Percentiles rank a stretch among this genome's conserved stretches.
Evolutionary conservation across 1,140 invertebrate genomes (phyloP).

Genomic region (Brachionus paranguensis): DNA sequence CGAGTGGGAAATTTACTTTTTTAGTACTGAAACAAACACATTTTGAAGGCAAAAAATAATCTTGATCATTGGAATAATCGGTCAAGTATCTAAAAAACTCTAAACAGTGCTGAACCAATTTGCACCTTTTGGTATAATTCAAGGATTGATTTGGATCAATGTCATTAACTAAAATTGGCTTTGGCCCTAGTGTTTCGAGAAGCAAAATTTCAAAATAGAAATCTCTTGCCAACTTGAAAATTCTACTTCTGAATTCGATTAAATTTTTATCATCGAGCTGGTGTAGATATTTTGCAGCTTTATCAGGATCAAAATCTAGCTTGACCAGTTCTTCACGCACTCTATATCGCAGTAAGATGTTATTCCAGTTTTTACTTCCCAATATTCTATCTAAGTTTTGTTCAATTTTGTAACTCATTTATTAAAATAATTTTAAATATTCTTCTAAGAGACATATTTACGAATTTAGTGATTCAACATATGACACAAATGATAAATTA

Average conservation of each 20-base stretch:
- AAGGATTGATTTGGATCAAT: neutral
- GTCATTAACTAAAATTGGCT: neutral
- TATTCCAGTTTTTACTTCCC: neutral
- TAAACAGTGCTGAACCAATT: neutral
- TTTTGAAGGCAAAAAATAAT: neutral
- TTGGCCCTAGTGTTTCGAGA: neutral
- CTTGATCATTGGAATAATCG: neutral
- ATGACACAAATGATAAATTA: conserved; percentile 5
- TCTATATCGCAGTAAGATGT: neutral
- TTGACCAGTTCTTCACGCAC: neutral
- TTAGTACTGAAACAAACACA: neutral
- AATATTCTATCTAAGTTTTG: conserved; percentile 6
- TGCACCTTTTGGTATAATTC: neutral
- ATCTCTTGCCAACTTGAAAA: neutral
- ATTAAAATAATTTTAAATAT: neutral
- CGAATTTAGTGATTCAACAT: neutral
- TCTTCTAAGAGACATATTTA: neutral
- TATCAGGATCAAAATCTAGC: neutral
- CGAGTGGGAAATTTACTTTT: neutral
- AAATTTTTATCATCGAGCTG: neutral
- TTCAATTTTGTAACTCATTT: conserved; percentile 3
- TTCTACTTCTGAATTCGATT: neutral
- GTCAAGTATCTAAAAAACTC: conserved; percentile 6
- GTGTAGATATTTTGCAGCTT: neutral
- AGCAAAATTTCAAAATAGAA: neutral